Evolutionary conservation across 2,797 vertebrate species (phyloP).

Genomic region (Taeniopygia guttata): DNA sequence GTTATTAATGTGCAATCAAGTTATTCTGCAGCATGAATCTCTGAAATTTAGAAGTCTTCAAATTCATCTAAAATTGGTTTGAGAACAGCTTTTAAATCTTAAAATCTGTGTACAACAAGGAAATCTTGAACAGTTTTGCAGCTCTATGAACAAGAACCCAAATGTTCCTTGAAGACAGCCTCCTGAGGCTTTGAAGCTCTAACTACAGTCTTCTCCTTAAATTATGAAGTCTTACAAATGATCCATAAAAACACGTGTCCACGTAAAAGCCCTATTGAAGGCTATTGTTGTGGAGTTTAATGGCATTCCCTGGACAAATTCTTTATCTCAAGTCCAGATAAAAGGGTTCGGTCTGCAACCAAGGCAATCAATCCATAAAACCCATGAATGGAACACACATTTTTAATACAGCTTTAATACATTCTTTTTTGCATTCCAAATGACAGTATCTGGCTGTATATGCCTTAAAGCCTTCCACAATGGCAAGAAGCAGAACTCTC

Average conservation of each 20-base stretch:
- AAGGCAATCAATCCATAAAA: neutral
- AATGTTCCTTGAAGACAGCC: neutral
- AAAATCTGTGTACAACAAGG: neutral
- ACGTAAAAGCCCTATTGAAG: neutral
- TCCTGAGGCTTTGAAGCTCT: neutral
- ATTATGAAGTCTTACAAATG: neutral
- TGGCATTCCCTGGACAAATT: neutral
- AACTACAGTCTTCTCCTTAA: neutral
- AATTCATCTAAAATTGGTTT: neutral
- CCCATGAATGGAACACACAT: rapidly evolving
- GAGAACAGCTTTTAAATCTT: conserved; percentile 25
- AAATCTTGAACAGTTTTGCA: neutral
- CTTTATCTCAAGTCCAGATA: neutral
- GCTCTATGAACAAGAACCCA: neutral
- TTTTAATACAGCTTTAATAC: neutral
- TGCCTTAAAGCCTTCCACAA: neutral
- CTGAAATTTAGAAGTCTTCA: neutral
- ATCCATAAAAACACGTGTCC: neutral
- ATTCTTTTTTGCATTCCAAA: neutral
- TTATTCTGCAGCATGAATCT: neutral
- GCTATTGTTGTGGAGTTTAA: neutral
- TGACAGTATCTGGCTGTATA: neutral
- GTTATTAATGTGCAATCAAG: conserved; percentile 44
- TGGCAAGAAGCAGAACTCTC: neutral
- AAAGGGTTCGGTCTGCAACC: neutral